Base-by-base conservation (phyloP, 2,113 vertebrate genomes). In the Albula goreensis region DNA sequence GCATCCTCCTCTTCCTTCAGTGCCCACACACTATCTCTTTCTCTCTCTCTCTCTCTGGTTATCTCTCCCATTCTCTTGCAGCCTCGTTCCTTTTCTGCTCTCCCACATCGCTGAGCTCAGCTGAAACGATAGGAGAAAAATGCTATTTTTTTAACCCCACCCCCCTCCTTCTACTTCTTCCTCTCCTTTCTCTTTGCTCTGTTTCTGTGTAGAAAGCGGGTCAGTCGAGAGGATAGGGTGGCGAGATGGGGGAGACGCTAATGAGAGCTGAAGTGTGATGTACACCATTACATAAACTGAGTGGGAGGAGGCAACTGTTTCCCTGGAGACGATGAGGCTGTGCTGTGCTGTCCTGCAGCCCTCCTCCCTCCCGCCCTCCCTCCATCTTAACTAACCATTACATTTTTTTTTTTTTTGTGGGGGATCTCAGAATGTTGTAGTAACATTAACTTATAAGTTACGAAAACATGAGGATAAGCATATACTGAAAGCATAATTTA, bases 231-330 rank as follows among this genome's bases (percentile, higher is more conserved):
- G 92, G 93, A 92, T 91, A 88, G 89, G 91, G 90, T 91, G 92
- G 91, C 91, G 93, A 93, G 92, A 92, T 92, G 93, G n/a, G 66
- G 10, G 63, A 70, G 70, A 74, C 70, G n/a, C 70, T 74, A 74
- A 74, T 31, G 70, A 74, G n/a, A 74, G 70, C 70, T 74, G 70
- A 91, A 92, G 92, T 92, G 92, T 92, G 91, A 90, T 92, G 93
- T 93, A 93, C 90, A 93, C 74, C 83, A 89, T 94, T 94, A 94
- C 92, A 86, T 94, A 94, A 94, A 88, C 86, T 86, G 53, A 92
- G 94, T 94, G 79, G 93, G 94, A 94, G 94, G 94, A 90, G 91
- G 93, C 93, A 91, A 91, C 94, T 91, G 89, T 92, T 93, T 91
- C 91, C 92, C 91, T 91, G 89, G 91, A 93, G 91, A 82, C 63